phyloP scores from a whole-genome alignment of 2,888 invertebrate genomes.

The Tenthredo scrophulariae region DNA sequence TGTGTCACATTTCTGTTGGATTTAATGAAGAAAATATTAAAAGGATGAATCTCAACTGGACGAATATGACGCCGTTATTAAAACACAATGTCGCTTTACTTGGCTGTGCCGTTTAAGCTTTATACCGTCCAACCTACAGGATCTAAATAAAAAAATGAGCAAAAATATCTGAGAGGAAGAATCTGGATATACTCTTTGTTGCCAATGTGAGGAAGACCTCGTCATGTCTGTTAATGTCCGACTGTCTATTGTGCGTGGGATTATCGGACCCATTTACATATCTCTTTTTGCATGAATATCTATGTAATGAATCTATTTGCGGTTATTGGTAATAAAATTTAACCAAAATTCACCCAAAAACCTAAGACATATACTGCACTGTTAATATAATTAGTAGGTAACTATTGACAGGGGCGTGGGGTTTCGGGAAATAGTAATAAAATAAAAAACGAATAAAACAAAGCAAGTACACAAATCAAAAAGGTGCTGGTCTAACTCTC shows the following conservation, averaged over 20 bases:
- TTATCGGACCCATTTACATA: not conserved
- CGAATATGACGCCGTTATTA: not conserved
- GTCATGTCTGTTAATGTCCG: slow-evolving; percentile 7
- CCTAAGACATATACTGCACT: not conserved
- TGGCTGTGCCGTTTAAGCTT: slow-evolving; percentile 32
- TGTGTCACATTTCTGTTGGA: not conserved
- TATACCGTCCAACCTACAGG: not conserved
- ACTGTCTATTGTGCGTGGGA: slow-evolving; percentile 15
- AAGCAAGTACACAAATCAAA: not conserved
- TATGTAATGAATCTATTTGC: slow-evolving; percentile 5
- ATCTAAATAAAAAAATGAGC: not conserved
- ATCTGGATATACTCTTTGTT: not conserved
- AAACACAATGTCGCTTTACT: slow-evolving; percentile 38
- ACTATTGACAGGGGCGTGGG: not conserved
- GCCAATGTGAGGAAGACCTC: not conserved
- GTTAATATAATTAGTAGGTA: not conserved
- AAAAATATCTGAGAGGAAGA: not conserved
- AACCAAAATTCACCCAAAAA: not conserved
- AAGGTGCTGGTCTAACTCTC: slow-evolving; percentile 36
- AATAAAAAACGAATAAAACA: not conserved
- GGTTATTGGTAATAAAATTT: slow-evolving; percentile 41
- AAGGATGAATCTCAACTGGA: not conserved
- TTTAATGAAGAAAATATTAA: not conserved
- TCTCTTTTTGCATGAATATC: slow-evolving; percentile 10
- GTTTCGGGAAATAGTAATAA: not conserved